Conservation (phyloP, 2,113 vertebrate genomes). For the Boleophthalmus pectinirostris region DNA sequence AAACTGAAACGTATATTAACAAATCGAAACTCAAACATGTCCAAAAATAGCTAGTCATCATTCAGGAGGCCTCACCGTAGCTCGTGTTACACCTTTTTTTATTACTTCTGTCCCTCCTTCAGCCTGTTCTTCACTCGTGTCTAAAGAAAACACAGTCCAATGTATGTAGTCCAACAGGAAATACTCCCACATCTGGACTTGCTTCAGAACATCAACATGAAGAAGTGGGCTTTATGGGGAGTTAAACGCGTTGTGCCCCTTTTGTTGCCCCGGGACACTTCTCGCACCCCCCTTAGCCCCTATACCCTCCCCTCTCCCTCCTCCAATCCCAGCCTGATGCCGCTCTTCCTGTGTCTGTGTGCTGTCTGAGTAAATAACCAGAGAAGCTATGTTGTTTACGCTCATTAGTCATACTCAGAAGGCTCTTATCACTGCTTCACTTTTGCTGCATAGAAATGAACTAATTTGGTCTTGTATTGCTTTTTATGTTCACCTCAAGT, state of each 20-base stretch:
- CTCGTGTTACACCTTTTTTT: constrained; percentile 21
- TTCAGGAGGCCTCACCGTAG: constrained; percentile 6
- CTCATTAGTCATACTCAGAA: constrained; percentile 45
- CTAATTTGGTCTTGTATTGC: constrained; percentile 9
- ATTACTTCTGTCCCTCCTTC: constrained; percentile 42
- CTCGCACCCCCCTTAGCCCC: constrained; percentile 12
- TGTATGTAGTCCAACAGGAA: constrained; percentile 68
- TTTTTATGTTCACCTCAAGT: constrained; percentile 13
- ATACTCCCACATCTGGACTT: constrained; percentile 81
- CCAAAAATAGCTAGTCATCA: background rate
- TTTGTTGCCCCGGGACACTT: constrained; percentile 44
- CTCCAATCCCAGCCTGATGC: constrained; percentile 7
- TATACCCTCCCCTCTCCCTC: background rate
- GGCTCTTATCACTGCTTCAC: constrained; percentile 32
- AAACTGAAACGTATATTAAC: no score
- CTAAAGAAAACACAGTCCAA: constrained; percentile 74
- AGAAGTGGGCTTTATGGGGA: constrained; percentile 69
- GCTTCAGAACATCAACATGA: constrained; percentile 76
- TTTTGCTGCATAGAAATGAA: constrained; percentile 14
- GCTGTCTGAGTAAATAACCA: constrained; percentile 56
- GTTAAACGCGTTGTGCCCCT: constrained; percentile 58
- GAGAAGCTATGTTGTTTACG: constrained; percentile 29
- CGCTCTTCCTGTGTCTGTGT: constrained; percentile 49
- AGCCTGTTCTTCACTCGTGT: constrained; percentile 44
- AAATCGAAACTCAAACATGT: background rate